Percentiles rank a stretch among this genome's conserved stretches.
phyloP scores from a whole-genome alignment of 2,888 invertebrate species.

The Drosophila nigricruria region DNA sequence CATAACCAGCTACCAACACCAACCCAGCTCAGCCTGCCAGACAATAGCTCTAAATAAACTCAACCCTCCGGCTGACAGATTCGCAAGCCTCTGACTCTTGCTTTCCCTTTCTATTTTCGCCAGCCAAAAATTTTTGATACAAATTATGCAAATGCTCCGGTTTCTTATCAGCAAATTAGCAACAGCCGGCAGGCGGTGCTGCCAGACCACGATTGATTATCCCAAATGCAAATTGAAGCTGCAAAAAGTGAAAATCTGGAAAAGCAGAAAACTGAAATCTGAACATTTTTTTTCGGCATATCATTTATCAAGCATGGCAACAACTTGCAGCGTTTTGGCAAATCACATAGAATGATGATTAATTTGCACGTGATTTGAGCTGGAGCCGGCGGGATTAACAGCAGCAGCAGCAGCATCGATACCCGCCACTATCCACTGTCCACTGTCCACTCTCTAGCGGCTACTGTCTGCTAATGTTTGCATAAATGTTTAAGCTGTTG shows the following conservation, averaged over 20 bases:
- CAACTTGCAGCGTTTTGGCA: conserved; percentile 35
- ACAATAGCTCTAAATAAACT: conserved; percentile 30
- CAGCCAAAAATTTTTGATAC: conserved; percentile 33
- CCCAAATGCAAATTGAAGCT: conserved; percentile 71
- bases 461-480: conserved; percentile 58
- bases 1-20: conserved; percentile 28
- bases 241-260: conserved; percentile 24
- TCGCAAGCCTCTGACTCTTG: conserved; percentile 10
- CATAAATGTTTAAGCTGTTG: conserved; percentile 73
- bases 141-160: conserved; percentile 57
- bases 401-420: conserved; percentile 34
- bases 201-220: conserved; percentile 68
- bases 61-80: conserved; percentile 38
- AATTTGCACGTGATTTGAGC: conserved; percentile 62
- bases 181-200: conserved; percentile 41
- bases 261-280: conserved; percentile 12
- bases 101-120: conserved; percentile 1
- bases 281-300: conserved; percentile 16
- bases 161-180: conserved; percentile 63
- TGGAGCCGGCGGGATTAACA: conserved; percentile 60
- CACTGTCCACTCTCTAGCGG: conserved; percentile 37
- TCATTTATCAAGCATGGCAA: conserved; percentile 56
- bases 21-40: conserved; percentile 15
- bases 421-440: conserved; percentile 26
- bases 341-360: conserved; percentile 59